Conservation (phyloP, 2,888 invertebrate genomes). For the Euplagia quadripunctaria region DNA sequence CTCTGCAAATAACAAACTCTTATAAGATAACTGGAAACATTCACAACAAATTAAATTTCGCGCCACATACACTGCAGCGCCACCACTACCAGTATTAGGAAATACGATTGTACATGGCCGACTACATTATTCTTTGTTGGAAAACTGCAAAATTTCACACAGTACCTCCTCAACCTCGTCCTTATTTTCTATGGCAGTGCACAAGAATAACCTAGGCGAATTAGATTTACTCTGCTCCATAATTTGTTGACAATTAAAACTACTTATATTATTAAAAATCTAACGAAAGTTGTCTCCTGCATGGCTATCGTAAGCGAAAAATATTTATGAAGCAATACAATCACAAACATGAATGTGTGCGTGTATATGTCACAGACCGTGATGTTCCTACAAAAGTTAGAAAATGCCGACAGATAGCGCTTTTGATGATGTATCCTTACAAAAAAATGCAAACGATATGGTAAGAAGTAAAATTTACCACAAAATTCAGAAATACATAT, state of each 20-base stretch:
- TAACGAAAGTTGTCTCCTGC: constrained; percentile 87
- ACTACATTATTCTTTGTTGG: constrained; percentile 83
- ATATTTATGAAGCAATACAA: constrained; percentile 86
- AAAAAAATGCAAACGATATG: constrained; percentile 26
- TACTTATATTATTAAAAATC: constrained; percentile 87
- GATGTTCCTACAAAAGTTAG: constrained; percentile 52
- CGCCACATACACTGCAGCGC: constrained; percentile 79
- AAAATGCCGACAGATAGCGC: constrained; percentile 63
- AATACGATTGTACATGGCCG: constrained; percentile 84
- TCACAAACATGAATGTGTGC: constrained; percentile 79
- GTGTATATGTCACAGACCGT: constrained; percentile 64
- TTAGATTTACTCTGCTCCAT: constrained; percentile 88
- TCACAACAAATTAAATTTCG: constrained; percentile 73
- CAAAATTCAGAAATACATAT: neutral
- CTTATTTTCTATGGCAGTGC: constrained; percentile 94
- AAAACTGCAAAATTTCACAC: constrained; percentile 82
- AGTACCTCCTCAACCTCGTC: constrained; percentile 97
- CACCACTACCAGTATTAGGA: constrained; percentile 80
- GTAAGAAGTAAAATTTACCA: constrained; percentile 28
- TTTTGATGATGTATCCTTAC: constrained; percentile 24
- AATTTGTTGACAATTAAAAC: constrained; percentile 80
- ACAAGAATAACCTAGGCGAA: constrained; percentile 93
- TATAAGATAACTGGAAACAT: constrained; percentile 48
- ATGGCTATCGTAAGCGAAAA: constrained; percentile 89
- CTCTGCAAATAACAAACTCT: constrained; percentile 89